Percentiles rank a stretch among this genome's conserved stretches.
These are phyloP conservation scores for Siniperca undulata DNA, from an alignment of 2,797 vertebrate species.

Conservation along the genomic window DNA sequence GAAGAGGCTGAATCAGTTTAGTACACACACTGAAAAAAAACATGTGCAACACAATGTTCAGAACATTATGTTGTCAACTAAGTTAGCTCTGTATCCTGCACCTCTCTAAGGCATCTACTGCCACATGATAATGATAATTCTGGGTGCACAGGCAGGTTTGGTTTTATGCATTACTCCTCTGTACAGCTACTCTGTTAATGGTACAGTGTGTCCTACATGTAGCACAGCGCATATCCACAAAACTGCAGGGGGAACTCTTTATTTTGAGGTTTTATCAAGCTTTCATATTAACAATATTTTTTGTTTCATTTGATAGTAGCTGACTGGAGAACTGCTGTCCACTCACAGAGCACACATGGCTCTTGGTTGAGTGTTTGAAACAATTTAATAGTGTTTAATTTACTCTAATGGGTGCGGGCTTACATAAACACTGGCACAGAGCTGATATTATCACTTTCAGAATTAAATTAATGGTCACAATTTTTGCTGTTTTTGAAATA, in stretches of 20 bases:
- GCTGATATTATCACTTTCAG: constrained; percentile 24
- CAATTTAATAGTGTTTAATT: constrained; percentile 53
- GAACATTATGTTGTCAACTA: constrained; percentile 30
- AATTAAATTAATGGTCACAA: constrained; percentile 37
- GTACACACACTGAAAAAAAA: background rate
- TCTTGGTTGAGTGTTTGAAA: constrained; percentile 24
- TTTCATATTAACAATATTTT: constrained; percentile 21
- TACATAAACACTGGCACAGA: constrained; percentile 21
- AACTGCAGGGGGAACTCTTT: constrained; percentile 19
- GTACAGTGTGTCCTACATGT: constrained; percentile 9
- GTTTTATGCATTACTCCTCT: constrained; percentile 33
- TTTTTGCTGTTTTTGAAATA: constrained; percentile 33
- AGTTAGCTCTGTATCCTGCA: background rate
- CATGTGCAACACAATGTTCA: constrained; percentile 14
- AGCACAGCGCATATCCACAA: background rate
- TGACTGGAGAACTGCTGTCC: background rate
- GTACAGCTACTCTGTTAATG: constrained; percentile 18
- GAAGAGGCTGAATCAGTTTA: constrained; percentile 21
- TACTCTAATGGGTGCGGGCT: constrained; percentile 31
- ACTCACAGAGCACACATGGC: constrained; percentile 18
- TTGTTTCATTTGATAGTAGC: constrained; percentile 1
- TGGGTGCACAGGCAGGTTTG: constrained; percentile 22
- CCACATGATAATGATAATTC: constrained; percentile 30
- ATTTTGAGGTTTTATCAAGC: background rate
- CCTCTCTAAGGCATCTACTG: constrained; percentile 36